These are phyloP conservation scores for Tetrax tetrax DNA, from an alignment of 2,113 vertebrate species.

Conservation along the genomic window DNA sequence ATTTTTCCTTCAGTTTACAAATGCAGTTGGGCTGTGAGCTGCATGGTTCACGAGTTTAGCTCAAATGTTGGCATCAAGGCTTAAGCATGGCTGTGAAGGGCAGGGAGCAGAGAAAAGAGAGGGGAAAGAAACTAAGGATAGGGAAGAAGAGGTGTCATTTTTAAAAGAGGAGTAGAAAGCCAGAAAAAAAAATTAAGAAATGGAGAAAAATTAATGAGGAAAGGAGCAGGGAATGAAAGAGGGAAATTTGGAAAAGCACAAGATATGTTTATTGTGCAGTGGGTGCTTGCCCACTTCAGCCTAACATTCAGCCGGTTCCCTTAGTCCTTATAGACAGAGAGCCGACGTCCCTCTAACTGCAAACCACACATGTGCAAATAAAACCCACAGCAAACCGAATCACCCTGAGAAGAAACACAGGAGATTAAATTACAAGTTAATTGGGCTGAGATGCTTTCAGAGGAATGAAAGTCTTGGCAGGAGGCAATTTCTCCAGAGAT, in stretches of 20 bases:
- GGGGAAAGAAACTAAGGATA: not conserved
- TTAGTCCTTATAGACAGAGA: not conserved
- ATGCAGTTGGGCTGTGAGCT: not conserved
- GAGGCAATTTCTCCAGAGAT: not conserved
- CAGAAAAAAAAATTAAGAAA: not conserved
- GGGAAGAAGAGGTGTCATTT: not conserved
- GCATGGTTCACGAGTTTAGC: not conserved
- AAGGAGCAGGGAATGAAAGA: not conserved
- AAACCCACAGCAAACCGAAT: not conserved
- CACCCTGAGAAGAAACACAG: not conserved
- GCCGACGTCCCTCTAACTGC: not conserved
- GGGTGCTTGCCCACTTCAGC: not conserved
- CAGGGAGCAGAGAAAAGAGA: not conserved
- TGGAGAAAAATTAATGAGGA: not conserved
- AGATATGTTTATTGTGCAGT: not conserved
- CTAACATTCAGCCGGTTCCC: not conserved
- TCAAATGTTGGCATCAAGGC: not conserved
- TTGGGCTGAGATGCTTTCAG: not conserved
- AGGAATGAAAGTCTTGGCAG: not conserved
- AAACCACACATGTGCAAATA: not conserved
- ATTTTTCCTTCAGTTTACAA: not conserved
- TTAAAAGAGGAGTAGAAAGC: not conserved
- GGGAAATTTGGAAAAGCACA: not conserved
- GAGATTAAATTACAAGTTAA: slow-evolving; percentile 6
- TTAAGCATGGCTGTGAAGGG: not conserved